Evolutionary conservation across 1,140 invertebrate species (phyloP).

Genomic region (Meteorus sp.): DNA sequence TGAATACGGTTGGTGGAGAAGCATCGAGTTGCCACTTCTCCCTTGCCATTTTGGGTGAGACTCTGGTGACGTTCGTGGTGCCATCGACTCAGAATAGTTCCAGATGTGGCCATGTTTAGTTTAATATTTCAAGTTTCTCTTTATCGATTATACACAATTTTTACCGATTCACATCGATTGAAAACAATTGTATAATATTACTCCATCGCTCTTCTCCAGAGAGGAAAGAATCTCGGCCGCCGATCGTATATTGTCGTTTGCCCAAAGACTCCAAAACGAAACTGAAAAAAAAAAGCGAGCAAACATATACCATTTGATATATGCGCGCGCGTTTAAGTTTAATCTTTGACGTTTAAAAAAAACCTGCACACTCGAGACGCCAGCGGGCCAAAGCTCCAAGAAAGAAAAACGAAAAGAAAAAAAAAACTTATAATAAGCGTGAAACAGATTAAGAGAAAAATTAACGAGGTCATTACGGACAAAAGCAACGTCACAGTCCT

Average conservation of each 20-base stretch:
- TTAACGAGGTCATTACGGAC: background rate
- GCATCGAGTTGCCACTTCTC: conserved; percentile 20
- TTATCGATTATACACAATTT: conserved; percentile 37
- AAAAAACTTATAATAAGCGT: background rate
- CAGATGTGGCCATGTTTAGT: conserved; percentile 61
- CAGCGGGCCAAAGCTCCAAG: background rate
- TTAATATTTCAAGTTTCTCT: conserved; percentile 56
- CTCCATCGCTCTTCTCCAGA: conserved; percentile 22
- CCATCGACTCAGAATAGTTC: conserved; percentile 55
- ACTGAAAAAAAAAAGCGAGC: background rate
- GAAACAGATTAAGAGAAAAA: background rate
- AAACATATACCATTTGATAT: background rate
- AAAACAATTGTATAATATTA: conserved; percentile 9
- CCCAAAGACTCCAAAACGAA: too few relatives aligned
- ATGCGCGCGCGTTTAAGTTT: background rate
- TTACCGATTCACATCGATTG: conserved; percentile 7
- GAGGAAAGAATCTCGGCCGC: conserved; percentile 17
- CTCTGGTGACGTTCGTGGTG: conserved; percentile 27
- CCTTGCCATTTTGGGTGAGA: conserved; percentile 14
- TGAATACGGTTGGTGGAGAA: conserved; percentile 32
- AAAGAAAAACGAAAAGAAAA: background rate
- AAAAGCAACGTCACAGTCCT: background rate
- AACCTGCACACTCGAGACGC: conserved; percentile 15
- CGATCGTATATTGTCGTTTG: conserved; percentile 18
- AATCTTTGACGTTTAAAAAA: background rate